These are phyloP conservation scores for Orestias chungarensis DNA, from an alignment of 2,797 vertebrate genomes.

Conservation along the genomic window DNA sequence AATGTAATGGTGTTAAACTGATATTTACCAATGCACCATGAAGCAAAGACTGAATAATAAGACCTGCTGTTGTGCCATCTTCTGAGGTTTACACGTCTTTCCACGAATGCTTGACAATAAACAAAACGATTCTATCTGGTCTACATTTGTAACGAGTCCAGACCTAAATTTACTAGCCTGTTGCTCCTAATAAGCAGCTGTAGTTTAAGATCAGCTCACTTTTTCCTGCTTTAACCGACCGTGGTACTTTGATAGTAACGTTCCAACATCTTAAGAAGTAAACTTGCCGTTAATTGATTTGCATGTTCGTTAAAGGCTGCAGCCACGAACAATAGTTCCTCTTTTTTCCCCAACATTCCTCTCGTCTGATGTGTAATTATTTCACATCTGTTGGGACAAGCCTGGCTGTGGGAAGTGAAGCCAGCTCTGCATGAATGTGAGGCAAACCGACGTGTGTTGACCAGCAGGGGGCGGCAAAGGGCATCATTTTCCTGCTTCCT, in stretches of 20 bases:
- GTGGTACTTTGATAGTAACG: background rate
- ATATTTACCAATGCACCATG: constrained; percentile 4
- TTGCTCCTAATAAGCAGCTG: background rate
- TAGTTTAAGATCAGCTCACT: background rate
- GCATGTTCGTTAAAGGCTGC: constrained; percentile 23
- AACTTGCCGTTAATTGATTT: background rate
- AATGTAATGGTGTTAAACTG: constrained; percentile 12
- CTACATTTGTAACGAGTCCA: constrained; percentile 18
- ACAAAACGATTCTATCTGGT: constrained; percentile 3
- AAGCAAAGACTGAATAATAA: constrained; percentile 26
- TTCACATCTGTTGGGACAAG: constrained; percentile 67
- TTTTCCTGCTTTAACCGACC: too few species aligned
- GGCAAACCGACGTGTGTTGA: background rate
- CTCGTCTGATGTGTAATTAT: constrained; percentile 49
- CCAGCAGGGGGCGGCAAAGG: constrained; percentile 58
- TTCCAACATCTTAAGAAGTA: constrained; percentile 19
- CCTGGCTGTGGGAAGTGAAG: constrained; percentile 40
- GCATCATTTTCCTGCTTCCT: constrained; percentile 2
- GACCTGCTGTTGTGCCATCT: constrained; percentile 27
- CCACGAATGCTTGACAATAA: constrained; percentile 5
- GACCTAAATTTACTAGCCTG: constrained; percentile 3
- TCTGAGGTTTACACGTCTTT: constrained; percentile 8
- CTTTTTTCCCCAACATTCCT: constrained; percentile 67
- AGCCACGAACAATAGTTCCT: constrained; percentile 30
- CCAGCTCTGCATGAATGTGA: constrained; percentile 42